These are phyloP conservation scores for Thripadectes ignobilis DNA, from an alignment of 2,797 vertebrate species.

Conservation along the genomic window DNA sequence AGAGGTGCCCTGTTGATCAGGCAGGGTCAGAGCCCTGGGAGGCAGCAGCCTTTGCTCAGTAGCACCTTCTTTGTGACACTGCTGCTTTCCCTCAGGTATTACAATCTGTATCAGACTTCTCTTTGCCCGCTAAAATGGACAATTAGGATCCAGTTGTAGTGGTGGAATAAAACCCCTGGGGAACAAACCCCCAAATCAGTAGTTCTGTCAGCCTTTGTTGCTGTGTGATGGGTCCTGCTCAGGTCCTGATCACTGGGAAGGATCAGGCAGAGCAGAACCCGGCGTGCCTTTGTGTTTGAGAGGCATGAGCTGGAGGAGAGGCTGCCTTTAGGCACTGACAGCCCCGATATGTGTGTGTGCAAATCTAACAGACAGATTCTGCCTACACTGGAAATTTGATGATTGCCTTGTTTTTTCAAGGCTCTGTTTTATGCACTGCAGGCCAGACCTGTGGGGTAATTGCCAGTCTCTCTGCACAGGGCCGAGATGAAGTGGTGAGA, in stretches of 20 bases:
- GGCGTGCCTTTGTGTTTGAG: not conserved
- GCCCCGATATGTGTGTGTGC: not conserved
- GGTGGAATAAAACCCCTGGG: not conserved
- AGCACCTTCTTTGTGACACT: not conserved
- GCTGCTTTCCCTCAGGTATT: not conserved
- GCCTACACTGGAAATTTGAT: constrained; percentile 17
- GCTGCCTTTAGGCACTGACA: not conserved
- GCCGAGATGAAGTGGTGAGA: not conserved
- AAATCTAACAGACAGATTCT: constrained; percentile 28
- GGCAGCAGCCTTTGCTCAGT: not conserved
- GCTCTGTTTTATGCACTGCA: not conserved
- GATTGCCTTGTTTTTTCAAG: constrained; percentile 29
- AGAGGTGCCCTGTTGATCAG: not conserved
- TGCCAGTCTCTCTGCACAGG: not conserved
- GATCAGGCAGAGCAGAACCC: not conserved
- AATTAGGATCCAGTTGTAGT: not conserved
- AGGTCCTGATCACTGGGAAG: not conserved
- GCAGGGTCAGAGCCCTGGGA: not conserved
- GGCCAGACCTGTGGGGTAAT: not conserved
- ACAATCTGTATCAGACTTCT: constrained; percentile 49
- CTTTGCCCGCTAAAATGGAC: constrained; percentile 13
- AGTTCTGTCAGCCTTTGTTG: not conserved
- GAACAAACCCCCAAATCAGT: not conserved
- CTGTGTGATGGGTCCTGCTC: not conserved
- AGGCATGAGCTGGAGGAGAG: not conserved